Evolutionary conservation across 2,888 invertebrate genomes (phyloP).

Genomic region (Melieria crassipennis): DNA sequence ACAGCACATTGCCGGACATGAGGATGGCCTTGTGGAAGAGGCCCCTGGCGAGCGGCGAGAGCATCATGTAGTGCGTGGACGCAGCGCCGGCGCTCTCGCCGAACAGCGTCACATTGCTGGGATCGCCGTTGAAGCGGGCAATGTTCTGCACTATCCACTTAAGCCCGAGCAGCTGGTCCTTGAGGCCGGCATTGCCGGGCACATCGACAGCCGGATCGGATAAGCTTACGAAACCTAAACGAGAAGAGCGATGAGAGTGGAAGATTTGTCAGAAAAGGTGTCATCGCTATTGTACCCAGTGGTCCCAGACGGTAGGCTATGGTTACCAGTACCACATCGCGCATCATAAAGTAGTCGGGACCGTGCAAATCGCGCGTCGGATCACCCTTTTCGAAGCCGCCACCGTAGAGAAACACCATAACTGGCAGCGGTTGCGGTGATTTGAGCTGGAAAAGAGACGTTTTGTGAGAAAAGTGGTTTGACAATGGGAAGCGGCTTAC

Average conservation of each 20-base stretch:
- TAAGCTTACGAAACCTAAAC: slow-evolving; percentile 65
- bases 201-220: slow-evolving; percentile 63
- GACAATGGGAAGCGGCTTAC: too few relatives aligned
- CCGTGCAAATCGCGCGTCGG: slow-evolving; percentile 59
- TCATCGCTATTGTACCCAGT: slow-evolving; percentile 49
- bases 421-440: slow-evolving; percentile 54
- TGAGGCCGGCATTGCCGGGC: slow-evolving; percentile 68
- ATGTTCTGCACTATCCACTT: slow-evolving; percentile 67
- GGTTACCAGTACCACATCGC: slow-evolving; percentile 65
- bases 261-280: background rate
- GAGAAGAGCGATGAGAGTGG: background rate
- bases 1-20: slow-evolving; percentile 58
- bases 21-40: slow-evolving; percentile 62
- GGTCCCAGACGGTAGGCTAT: slow-evolving; percentile 67
- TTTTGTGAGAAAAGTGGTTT: slow-evolving; percentile 1
- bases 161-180: slow-evolving; percentile 68
- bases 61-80: slow-evolving; percentile 65
- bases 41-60: slow-evolving; percentile 64
- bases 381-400: slow-evolving; percentile 66
- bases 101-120: slow-evolving; percentile 67
- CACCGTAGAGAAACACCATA: slow-evolving; percentile 68
- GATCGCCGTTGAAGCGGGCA: slow-evolving; percentile 66
- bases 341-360: slow-evolving; percentile 66
- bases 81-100: slow-evolving; percentile 69
- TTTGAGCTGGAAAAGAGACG: slow-evolving; percentile 38